Conservation (phyloP, 2,797 vertebrate species). For the Peromyscus attwateri region DNA sequence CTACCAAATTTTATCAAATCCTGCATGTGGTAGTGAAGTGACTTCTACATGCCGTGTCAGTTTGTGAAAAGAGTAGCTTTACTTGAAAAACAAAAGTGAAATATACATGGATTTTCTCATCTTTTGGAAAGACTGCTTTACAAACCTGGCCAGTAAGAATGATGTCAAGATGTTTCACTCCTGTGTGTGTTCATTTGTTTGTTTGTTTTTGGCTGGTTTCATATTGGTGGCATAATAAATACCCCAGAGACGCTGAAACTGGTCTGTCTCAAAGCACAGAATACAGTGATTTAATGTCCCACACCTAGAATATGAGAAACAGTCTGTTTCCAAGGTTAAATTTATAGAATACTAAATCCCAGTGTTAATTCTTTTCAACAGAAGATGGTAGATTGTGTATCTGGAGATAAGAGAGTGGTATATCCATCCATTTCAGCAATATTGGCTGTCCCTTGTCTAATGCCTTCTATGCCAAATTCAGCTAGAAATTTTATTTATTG, state of each 20-base stretch:
- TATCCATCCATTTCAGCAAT: constrained; percentile 9
- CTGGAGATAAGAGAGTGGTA: not conserved
- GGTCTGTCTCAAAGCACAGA: not conserved
- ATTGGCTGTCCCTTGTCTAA: not conserved
- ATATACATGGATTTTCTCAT: not conserved
- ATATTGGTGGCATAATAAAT: constrained; percentile 13
- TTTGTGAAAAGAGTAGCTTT: constrained; percentile 25
- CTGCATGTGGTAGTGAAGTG: not conserved
- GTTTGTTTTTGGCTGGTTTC: not conserved
- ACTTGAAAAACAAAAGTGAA: not conserved
- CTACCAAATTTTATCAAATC: not conserved
- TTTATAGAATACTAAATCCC: not conserved
- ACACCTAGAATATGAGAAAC: not conserved
- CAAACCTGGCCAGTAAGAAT: not conserved
- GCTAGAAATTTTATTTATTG: constrained; percentile 55
- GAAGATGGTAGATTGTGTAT: constrained; percentile 1
- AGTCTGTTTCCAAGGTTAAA: constrained; percentile 28
- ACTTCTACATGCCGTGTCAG: not conserved
- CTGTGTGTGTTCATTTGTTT: not conserved
- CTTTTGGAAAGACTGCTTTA: not conserved
- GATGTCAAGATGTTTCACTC: not conserved
- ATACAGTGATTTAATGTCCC: constrained; percentile 6
- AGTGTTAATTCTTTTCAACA: constrained; percentile 49
- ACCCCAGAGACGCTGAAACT: not conserved
- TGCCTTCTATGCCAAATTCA: not conserved